Evolutionary conservation across 2,888 invertebrate species (phyloP), one percentile per base, ranked within the genome.

Genomic region (Tortrix viridana): DNA sequence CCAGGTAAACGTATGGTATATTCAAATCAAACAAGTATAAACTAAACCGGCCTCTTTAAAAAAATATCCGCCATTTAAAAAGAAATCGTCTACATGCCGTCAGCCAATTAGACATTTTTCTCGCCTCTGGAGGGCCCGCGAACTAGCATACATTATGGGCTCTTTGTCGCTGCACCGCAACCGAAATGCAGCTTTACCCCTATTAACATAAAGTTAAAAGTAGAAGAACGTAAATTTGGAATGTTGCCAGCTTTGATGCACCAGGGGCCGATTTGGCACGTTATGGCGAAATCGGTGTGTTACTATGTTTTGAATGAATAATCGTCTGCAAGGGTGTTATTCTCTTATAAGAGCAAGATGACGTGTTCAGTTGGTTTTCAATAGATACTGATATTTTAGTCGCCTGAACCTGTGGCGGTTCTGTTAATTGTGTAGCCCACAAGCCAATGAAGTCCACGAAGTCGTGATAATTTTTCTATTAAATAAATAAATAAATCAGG

Each of bases 251-350:
- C 61, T 65, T 48, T 53, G 67, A 65, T 67, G 67, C 69, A 62
- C 65, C 67, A 65, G 69, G 76, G 71, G 74, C 74, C 75, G 73
- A 78, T 81, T 85, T 84, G 84, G 82, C 81, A 80, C 75, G 68
- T 64, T 69, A 69, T 71, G 74, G 77, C 76, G 76, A 74, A 79
- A 71, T 67, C 71, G 73, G 74, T 74, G 65, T 69, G 54, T 48
- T 57, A 47, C 32, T 54, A 56, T 60, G 55, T 58, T 49, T 32
- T 55, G 57, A 59, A 58, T 61, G 60, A 56, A 52, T 57, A 59
- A 61, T 48, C 59, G 49, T 26, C 48, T 43, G 16, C 43, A 46
- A 22, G 48, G 32, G 32, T 12, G 4, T 3, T 32, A 32, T 32
- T 32, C 26, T 26, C 26, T 32, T 32, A 9, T 0, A 26, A 7